Base-by-base conservation (phyloP, 2,113 vertebrate genomes). In the Eira barbara region DNA sequence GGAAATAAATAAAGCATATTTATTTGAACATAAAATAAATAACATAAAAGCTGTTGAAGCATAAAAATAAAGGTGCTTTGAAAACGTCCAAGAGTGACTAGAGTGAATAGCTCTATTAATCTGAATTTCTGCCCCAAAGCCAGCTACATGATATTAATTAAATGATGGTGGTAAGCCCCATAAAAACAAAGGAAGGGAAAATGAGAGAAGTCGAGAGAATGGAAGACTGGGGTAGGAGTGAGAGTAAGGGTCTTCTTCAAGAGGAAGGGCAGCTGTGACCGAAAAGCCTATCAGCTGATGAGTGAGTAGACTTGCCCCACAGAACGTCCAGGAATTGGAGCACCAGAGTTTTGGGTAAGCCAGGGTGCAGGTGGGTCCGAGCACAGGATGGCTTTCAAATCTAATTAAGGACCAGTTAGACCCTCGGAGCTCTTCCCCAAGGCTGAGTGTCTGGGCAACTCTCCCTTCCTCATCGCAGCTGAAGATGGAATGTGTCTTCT, bases 21-120 rank as follows among this genome's bases (percentile, higher is more conserved):
- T 88, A 76, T 91, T 88, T 91, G 89, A 91, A 81, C 49, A 76
- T 79, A 95, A 85, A 78, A 73, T 83, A 89, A 87, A 61, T 80
- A 69, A 74, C 74, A 71, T 57, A 39, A 63, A 61, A 89, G 18
- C 7, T 82, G 23, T n/a, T 71, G 92, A 89, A 89, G 91, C 71
- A 65, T 69, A 63, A 96, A 69, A 86, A 78, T 81, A 63, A 94
- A 96, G 49, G 2, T 74, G 78, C n/a, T 9, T 27, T 92, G 61
- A 87, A 97, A 57, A 79, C 18, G 42, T 92, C 31, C 25, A 69
- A 96, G 91, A 93, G 71, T 95, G 49, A 39, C 25, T 55, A 83
- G 65, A 89, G 39, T 63, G 52, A 84, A 91, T 10, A 81, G 14
- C 47, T 88, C 47, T 91, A 61, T 84, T 91, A 80, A 93, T 67